Conservation (phyloP, 1,140 invertebrate genomes). For the Drosophila rhopaloa region DNA sequence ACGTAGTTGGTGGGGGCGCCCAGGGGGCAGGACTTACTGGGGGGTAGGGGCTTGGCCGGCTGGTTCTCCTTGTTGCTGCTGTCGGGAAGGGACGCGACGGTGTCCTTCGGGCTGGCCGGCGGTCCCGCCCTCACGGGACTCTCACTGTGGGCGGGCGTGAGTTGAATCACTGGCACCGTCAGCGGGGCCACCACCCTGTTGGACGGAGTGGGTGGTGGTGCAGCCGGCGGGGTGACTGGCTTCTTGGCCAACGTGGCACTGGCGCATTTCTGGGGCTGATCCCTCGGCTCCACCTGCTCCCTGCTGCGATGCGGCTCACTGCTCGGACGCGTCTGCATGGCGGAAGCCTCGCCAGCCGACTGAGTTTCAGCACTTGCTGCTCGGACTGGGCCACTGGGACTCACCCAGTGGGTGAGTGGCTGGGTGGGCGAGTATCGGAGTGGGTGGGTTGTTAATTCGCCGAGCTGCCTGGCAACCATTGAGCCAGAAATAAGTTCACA, state of each 20-base stretch:
- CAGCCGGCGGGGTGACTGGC: slow-evolving; percentile 21
- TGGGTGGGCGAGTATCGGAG: no score
- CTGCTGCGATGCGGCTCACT: slow-evolving; percentile 61
- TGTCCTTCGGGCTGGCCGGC: slow-evolving; percentile 4
- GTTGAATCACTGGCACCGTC: slow-evolving; percentile 56
- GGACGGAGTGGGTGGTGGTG: slow-evolving; percentile 50
- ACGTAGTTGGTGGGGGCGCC: slow-evolving; percentile 71
- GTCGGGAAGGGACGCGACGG: slow-evolving; percentile 12
- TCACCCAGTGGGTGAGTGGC: slow-evolving; percentile 29
- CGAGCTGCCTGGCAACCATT: slow-evolving; percentile 71
- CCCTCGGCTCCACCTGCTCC: slow-evolving; percentile 10
- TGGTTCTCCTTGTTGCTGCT: slow-evolving; percentile 59
- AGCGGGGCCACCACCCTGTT: slow-evolving; percentile 20
- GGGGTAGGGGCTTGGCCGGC: slow-evolving; percentile 1
- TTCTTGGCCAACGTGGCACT: slow-evolving; percentile 58
- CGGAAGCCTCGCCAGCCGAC: slow-evolving; percentile 58
- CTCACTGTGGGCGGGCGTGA: slow-evolving; percentile 51
- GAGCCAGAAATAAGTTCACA: slow-evolving; percentile 78
- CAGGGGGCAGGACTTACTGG: slow-evolving; percentile 3
- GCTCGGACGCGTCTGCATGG: slow-evolving; percentile 63
- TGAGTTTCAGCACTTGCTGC: slow-evolving; percentile 17
- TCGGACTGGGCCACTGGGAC: slow-evolving; percentile 67
- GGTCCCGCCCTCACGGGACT: slow-evolving; percentile 4
- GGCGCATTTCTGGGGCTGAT: slow-evolving; percentile 45
- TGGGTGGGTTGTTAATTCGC: slow-evolving; percentile 67